Percentiles rank a stretch among this genome's conserved stretches.
Evolutionary conservation across 2,888 invertebrate species (phyloP).

Genomic region (Himalopsyche japonica): DNA sequence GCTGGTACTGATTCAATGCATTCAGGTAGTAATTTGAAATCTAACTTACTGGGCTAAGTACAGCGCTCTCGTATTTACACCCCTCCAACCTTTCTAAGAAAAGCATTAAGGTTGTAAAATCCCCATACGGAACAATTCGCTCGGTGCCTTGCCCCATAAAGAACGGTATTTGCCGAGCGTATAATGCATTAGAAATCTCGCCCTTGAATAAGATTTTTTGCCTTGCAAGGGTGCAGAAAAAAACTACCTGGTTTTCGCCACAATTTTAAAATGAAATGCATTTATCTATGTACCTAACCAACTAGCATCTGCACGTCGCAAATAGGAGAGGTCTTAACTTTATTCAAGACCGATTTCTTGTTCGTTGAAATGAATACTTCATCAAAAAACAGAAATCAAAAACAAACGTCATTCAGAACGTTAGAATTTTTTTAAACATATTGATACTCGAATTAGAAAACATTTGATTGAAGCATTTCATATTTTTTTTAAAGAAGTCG

Average conservation of each 20-base stretch:
- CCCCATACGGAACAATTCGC: conserved; percentile 8
- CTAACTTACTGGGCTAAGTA: neutral
- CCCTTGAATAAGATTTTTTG: conserved; percentile 6
- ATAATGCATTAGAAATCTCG: neutral
- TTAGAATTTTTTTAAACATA: too few relatives aligned
- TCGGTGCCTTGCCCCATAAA: conserved; percentile 9
- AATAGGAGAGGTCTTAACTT: neutral
- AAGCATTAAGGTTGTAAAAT: conserved; percentile 25
- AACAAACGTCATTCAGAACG: too few relatives aligned
- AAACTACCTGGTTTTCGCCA: conserved; percentile 34
- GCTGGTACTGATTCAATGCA: neutral
- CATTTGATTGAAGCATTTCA: too few relatives aligned
- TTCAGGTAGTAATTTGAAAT: neutral
- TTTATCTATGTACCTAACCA: conserved; percentile 13
- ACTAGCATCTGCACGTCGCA: conserved; percentile 25
- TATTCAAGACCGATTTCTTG: too few relatives aligned
- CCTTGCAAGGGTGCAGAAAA: conserved; percentile 25
- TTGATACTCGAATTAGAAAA: too few relatives aligned
- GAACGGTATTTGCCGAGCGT: neutral
- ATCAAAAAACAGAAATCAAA: too few relatives aligned
- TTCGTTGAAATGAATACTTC: too few relatives aligned
- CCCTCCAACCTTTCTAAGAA: conserved; percentile 24
- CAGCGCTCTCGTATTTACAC: neutral
- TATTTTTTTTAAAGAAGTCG: too few relatives aligned
- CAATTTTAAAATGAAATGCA: conserved; percentile 6